Base-by-base conservation (phyloP, 2,888 invertebrate genomes). In the Maniola hyperantus region DNA sequence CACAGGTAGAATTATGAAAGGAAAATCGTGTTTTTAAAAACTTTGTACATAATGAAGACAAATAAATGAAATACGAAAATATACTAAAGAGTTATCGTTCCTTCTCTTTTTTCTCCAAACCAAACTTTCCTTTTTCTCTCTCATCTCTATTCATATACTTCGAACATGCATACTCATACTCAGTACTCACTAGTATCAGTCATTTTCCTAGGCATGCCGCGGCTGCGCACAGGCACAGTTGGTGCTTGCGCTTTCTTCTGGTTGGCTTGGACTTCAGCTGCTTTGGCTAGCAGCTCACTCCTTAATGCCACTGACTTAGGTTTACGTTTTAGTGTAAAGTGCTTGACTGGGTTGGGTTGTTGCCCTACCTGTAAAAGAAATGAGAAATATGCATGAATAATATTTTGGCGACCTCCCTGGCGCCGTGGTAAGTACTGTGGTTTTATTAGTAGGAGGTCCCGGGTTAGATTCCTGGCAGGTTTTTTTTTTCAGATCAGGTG, bases 301-400 rank as follows among this genome's bases (percentile, higher is more conserved):
- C 98, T 93, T 20, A 99, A 89, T 7, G 97, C 95, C 0, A 98
- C 97, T 44, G 99, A 98, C 90, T 99, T 99, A 0, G 99, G 98
- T 87, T 98, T 98, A 61, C 98, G 94, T 89, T 98, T 98, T 39
- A 98, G 87, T 10, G 97, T 97, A 82, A 99, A 99, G 90, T 99
- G 98, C 88, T 98, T 98, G 1, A 96, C 94, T 1, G 97, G 95
- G 65, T 95, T 95, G 2, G 97, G 96, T 90, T 97, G 95, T 79
- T 96, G 95, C 1, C 96, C 96, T 71, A 96, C 95, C 95, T 95
- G 36, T 0, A 51, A 59, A 46, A 4, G 7, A 26, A 53, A 53
- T 7, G n/a, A 63, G 39, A 54, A 20, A 53, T 48, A 46, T 48
- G 4, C n/a, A n/a, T n/a, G n/a, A n/a, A n/a, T n/a, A n/a, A n/a